A percentile compares a stretch with the other conserved stretches of the same genome.
Conservation (phyloP, 1,140 invertebrate genomes). For the Cyclina sinensis region DNA sequence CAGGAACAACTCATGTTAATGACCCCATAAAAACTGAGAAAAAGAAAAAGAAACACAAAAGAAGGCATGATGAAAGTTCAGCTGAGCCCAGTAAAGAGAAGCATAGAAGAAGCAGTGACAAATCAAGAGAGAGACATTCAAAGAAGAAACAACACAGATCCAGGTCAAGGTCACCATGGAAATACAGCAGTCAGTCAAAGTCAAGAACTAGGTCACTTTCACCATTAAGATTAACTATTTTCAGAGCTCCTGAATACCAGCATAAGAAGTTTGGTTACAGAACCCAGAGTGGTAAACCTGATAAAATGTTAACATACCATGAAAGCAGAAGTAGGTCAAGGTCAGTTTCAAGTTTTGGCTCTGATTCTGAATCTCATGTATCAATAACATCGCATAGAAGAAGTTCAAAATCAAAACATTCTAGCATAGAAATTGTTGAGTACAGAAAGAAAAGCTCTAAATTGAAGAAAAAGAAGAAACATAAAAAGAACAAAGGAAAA, state of each 20-base stretch:
- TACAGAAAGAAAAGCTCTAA: slow-evolving; percentile 64
- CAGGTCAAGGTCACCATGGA: neutral
- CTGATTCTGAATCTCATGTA: slow-evolving; percentile 45
- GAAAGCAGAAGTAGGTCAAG: slow-evolving; percentile 10
- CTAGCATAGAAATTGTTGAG: slow-evolving; percentile 65
- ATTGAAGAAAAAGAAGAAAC: slow-evolving; percentile 50
- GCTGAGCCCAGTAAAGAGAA: neutral
- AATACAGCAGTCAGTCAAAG: neutral
- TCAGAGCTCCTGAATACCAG: slow-evolving; percentile 33
- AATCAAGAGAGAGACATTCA: slow-evolving; percentile 13
- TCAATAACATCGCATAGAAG: slow-evolving; percentile 45
- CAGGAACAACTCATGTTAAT: slow-evolving; percentile 35
- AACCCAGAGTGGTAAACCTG: slow-evolving; percentile 4
- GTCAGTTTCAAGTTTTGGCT: neutral
- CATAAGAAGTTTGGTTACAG: slow-evolving; percentile 55
- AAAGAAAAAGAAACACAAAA: slow-evolving; percentile 50
- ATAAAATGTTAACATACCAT: neutral
- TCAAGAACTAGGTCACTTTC: slow-evolving; percentile 33
- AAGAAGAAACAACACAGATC: slow-evolving; percentile 4
- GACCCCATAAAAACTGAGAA: slow-evolving; percentile 46
- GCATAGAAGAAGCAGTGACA: slow-evolving; percentile 7
- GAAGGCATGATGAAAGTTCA: neutral
- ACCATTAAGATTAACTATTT: slow-evolving; percentile 27
- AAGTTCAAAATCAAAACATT: slow-evolving; percentile 25
- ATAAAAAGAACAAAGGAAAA: slow-evolving; percentile 46